phyloP scores from a whole-genome alignment of 1,140 invertebrate genomes.

The Magallana angulata region DNA sequence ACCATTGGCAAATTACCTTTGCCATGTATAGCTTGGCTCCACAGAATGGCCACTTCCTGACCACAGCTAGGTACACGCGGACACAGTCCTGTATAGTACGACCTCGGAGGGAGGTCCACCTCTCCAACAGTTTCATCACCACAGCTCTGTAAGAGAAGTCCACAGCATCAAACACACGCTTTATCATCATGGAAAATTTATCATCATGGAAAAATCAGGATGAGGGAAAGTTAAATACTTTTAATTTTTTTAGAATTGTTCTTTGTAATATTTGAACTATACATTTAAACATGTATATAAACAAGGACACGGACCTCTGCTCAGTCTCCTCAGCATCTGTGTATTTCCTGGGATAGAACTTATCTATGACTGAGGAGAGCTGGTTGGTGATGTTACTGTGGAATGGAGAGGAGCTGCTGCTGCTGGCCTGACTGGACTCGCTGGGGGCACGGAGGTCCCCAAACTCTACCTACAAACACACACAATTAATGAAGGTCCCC shows the following conservation, averaged over 20 bases:
- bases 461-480: slow-evolving; percentile 83
- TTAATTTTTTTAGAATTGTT: too few species aligned
- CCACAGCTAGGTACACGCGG: slow-evolving; percentile 95
- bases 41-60: slow-evolving; percentile 97
- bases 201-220: too few species aligned
- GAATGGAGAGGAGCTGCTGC: slow-evolving; percentile 67
- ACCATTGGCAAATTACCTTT: slow-evolving; percentile 74
- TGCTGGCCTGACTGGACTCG: slow-evolving; percentile 48
- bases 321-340: slow-evolving; percentile 53
- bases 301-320: slow-evolving; percentile 49
- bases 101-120: slow-evolving; percentile 93
- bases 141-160: slow-evolving; percentile 64
- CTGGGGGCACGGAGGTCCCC: slow-evolving; percentile 78
- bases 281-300: too few species aligned
- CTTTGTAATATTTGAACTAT: too few species aligned
- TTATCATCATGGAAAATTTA: too few species aligned
- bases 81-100: slow-evolving; percentile 93
- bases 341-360: slow-evolving; percentile 90
- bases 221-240: too few species aligned
- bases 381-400: slow-evolving; percentile 80
- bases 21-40: slow-evolving; percentile 94
- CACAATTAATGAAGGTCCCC: slow-evolving; percentile 78
- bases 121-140: slow-evolving; percentile 84
- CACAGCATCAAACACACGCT: background rate
- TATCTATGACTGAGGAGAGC: slow-evolving; percentile 87